These are phyloP conservation scores for Sclerodermus sp. DNA, from an alignment of 2,888 invertebrate genomes.

Conservation along the genomic window DNA sequence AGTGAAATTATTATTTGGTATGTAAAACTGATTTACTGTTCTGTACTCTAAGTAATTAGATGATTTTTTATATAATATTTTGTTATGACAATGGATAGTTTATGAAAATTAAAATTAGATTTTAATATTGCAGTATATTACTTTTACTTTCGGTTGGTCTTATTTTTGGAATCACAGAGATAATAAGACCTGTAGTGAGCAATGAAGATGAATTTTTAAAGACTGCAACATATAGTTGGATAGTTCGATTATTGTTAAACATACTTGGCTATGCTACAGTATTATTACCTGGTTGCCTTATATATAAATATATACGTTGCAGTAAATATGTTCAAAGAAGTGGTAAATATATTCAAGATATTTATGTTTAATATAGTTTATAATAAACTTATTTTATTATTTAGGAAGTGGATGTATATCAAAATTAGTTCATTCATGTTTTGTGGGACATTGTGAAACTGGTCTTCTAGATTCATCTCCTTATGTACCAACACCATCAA, in stretches of 20 bases:
- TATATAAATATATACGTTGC: conserved; percentile 78
- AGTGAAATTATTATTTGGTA: conserved; percentile 55
- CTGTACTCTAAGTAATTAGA: conserved; percentile 1
- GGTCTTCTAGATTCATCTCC: conserved; percentile 51
- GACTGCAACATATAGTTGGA: conserved; percentile 67
- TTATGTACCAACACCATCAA: conserved; percentile 40
- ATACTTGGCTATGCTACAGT: conserved; percentile 87
- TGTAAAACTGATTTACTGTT: conserved; percentile 11
- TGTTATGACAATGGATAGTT: too few relatives aligned
- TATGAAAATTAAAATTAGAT: too few relatives aligned
- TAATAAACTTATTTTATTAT: conserved; percentile 1
- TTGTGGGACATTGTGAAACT: conserved; percentile 60
- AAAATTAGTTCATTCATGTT: conserved; percentile 60
- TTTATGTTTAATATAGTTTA: background rate
- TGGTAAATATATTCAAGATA: conserved; percentile 60
- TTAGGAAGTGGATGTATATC: conserved; percentile 57
- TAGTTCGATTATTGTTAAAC: conserved; percentile 77
- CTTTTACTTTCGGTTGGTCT: conserved; percentile 57
- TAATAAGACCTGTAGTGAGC: conserved; percentile 49
- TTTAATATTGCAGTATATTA: conserved; percentile 55
- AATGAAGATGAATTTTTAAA: conserved; percentile 40
- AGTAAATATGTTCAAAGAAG: conserved; percentile 80
- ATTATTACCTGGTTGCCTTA: conserved; percentile 79
- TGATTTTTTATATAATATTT: too few relatives aligned
- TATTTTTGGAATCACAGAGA: conserved; percentile 57